phyloP scores from a whole-genome alignment of 2,888 invertebrate species.

The Leptinotarsa peninsularis region DNA sequence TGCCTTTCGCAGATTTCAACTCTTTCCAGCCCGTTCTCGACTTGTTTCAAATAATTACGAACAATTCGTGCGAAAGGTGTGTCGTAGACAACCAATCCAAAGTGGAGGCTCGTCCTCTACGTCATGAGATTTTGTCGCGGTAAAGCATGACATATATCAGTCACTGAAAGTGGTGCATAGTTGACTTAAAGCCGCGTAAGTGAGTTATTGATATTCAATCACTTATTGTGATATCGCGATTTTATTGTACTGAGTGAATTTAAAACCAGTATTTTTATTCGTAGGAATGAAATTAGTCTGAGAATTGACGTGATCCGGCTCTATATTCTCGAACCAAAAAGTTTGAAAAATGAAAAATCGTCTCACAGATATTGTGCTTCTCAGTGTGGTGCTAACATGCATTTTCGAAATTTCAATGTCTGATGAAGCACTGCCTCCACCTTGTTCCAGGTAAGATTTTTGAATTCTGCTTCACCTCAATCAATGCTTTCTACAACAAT shows the following conservation, averaged over 20 bases:
- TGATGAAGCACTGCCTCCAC: constrained; percentile 14
- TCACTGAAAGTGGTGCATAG: constrained; percentile 1
- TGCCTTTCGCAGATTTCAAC: neutral
- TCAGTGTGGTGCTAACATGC: constrained; percentile 19
- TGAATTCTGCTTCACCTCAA: neutral
- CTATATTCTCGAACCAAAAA: neutral
- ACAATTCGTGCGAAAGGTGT: constrained; percentile 9
- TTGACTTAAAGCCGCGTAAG: neutral
- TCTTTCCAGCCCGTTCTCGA: neutral
- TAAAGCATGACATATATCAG: constrained; percentile 24
- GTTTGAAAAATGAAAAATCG: constrained; percentile 23
- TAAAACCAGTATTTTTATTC: constrained; percentile 23
- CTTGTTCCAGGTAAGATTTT: constrained; percentile 23
- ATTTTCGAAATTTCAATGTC: constrained; percentile 9
- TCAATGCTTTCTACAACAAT: neutral
- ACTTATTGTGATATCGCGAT: constrained; percentile 15
- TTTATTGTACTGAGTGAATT: constrained; percentile 6
- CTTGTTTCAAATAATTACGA: constrained; percentile 13
- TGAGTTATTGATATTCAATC: neutral
- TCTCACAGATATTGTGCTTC: constrained; percentile 12
- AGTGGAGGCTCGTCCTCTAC: constrained; percentile 23
- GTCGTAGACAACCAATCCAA: constrained; percentile 20
- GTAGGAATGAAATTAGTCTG: constrained; percentile 13
- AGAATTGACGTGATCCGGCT: neutral
- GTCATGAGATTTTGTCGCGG: constrained; percentile 20